Evolutionary conservation across 2,113 vertebrate genomes (phyloP).

Genomic region (Lipophrys pholis): DNA sequence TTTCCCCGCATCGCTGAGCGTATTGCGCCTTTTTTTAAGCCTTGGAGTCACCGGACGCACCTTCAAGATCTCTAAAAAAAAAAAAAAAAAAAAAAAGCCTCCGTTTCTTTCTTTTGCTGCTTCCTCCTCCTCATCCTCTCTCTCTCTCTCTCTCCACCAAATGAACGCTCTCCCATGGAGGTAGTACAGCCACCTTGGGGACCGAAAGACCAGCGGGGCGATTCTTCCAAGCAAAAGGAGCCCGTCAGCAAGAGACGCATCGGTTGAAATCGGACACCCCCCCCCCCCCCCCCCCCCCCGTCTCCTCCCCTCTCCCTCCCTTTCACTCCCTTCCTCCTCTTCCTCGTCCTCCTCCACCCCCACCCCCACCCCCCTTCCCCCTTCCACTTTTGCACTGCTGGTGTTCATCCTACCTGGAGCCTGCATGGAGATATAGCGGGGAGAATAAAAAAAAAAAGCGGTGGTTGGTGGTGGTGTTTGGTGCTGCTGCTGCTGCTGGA

Average conservation of each 20-base stretch:
- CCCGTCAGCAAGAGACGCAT: constrained; percentile 77
- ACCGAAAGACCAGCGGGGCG: constrained; percentile 71
- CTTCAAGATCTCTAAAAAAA: constrained; percentile 49
- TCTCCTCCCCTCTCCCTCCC: constrained; percentile 9
- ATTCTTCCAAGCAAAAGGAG: constrained; percentile 79
- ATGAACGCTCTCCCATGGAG: constrained; percentile 76
- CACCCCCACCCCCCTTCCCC: background rate
- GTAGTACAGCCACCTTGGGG: constrained; percentile 76
- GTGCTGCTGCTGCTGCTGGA: no score
- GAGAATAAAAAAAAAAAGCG: no score
- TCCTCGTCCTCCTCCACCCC: constrained; percentile 2
- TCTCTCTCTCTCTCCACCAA: constrained; percentile 36
- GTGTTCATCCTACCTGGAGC: constrained; percentile 41
- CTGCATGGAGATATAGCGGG: constrained; percentile 52
- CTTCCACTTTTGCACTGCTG: constrained; percentile 26
- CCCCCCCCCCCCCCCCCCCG: background rate
- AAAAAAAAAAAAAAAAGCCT: constrained; percentile 28
- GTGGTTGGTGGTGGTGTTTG: background rate
- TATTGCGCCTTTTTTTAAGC: constrained; percentile 46
- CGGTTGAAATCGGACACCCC: constrained; percentile 78
- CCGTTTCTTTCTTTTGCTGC: constrained; percentile 20
- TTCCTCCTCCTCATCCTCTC: background rate
- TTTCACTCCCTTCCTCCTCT: constrained; percentile 1
- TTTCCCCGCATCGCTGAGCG: constrained; percentile 50
- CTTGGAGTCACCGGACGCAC: constrained; percentile 56